Evolutionary conservation across 2,888 invertebrate genomes (phyloP).

Genomic region (Brachycybe producta): DNA sequence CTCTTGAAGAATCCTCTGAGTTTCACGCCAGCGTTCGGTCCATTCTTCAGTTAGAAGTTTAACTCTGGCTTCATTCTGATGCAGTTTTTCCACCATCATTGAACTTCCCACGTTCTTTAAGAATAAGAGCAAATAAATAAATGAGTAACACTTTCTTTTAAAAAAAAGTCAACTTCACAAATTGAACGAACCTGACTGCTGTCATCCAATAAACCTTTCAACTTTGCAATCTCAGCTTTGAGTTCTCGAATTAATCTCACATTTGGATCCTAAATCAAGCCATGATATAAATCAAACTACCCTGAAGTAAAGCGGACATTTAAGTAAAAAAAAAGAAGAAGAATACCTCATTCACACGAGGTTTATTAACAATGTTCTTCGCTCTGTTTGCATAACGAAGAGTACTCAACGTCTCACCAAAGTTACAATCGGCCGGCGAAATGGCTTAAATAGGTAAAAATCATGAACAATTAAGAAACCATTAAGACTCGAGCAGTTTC

Average conservation of each 20-base stretch:
- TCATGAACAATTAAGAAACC: conserved; percentile 8
- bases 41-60: conserved; percentile 72
- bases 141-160: conserved; percentile 25
- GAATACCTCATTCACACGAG: conserved; percentile 62
- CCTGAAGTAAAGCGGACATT: not conserved
- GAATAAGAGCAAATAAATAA: conserved; percentile 33
- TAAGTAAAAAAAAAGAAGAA: no score
- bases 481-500: not conserved
- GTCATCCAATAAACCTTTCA: conserved; percentile 55
- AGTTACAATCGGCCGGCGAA: conserved; percentile 71
- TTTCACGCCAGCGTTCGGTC: conserved; percentile 73
- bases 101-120: conserved; percentile 31
- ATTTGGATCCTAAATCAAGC: conserved; percentile 49
- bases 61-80: conserved; percentile 79
- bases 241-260: conserved; percentile 74
- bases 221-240: conserved; percentile 67
- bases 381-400: conserved; percentile 76
- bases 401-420: conserved; percentile 73
- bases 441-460: conserved; percentile 33
- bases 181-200: conserved; percentile 12
- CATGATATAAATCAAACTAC: conserved; percentile 3
- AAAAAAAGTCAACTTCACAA: not conserved
- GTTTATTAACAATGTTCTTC: conserved; percentile 81
- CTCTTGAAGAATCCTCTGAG: conserved; percentile 74
- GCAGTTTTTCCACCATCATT: conserved; percentile 64